Evolutionary conservation across 2,113 vertebrate species (phyloP).

Genomic region (Neogobius melanostomus): DNA sequence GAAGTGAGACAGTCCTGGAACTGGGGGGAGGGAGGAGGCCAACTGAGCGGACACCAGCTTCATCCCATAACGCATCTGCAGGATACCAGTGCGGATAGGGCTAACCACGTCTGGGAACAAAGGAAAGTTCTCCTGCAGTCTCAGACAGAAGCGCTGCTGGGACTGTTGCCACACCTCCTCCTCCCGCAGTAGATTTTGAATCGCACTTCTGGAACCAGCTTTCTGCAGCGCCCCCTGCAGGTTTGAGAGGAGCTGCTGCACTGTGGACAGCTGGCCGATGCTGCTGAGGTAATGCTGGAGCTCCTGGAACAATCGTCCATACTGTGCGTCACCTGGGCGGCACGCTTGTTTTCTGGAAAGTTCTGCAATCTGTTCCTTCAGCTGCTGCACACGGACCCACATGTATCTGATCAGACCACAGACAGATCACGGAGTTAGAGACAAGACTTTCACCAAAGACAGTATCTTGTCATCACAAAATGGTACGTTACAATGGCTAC

Average conservation of each 20-base stretch:
- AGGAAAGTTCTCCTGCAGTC: conserved; percentile 83
- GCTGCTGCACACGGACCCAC: conserved; percentile 83
- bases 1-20: conserved; percentile 76
- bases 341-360: conserved; percentile 91
- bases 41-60: conserved; percentile 87
- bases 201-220: conserved; percentile 64
- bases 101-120: conserved; percentile 83
- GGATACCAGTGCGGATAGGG: conserved; percentile 83
- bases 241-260: conserved; percentile 85
- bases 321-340: conserved; percentile 80
- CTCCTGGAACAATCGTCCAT: conserved; percentile 87
- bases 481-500: too few species aligned
- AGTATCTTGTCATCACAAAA: too few species aligned
- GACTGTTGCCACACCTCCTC: conserved; percentile 93
- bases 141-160: conserved; percentile 86
- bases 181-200: conserved; percentile 86
- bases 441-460: neutral
- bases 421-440: neutral
- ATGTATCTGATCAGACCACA: conserved; percentile 76
- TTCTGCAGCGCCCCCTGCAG: conserved; percentile 79
- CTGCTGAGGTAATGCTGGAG: conserved; percentile 88
- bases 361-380: conserved; percentile 82
- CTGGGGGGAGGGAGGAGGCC: conserved; percentile 58
- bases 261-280: conserved; percentile 78
- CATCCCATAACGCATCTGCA: conserved; percentile 91